Evolutionary conservation across 2,113 vertebrate species (phyloP).

Genomic region (Neotoma lepida): DNA sequence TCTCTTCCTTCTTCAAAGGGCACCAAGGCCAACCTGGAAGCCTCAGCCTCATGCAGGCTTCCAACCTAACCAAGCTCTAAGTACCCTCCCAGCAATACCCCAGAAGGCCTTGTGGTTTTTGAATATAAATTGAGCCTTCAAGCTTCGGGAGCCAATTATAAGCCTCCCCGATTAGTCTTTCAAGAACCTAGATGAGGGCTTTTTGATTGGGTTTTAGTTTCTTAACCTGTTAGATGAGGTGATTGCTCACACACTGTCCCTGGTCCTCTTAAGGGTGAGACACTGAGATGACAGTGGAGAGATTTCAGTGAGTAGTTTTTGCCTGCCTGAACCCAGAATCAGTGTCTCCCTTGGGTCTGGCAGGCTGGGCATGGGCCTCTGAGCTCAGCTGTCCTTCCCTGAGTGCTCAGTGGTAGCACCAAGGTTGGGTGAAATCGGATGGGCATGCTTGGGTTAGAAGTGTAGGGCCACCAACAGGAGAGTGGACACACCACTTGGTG

Average conservation of each 20-base stretch:
- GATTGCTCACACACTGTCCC: not conserved
- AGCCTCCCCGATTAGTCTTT: not conserved
- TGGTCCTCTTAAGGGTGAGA: not conserved
- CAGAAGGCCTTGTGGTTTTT: not conserved
- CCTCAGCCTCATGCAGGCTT: not conserved
- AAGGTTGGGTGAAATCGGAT: not conserved
- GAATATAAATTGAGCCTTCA: not conserved
- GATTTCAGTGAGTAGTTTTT: not conserved
- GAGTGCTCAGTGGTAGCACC: not conserved
- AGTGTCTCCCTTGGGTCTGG: no score
- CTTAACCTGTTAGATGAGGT: not conserved
- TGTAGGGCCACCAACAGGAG: not conserved
- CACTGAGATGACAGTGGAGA: rapidly evolving
- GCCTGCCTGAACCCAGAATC: not conserved
- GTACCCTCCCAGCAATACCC: no score
- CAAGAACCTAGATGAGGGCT: not conserved
- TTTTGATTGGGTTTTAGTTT: not conserved
- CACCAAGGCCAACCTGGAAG: not conserved
- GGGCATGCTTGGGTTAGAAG: not conserved
- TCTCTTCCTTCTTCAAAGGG: not conserved
- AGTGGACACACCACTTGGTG: rapidly evolving
- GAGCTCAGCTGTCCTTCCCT: not conserved
- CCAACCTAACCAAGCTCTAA: not conserved
- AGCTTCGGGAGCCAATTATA: not conserved
- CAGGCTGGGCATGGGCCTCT: not conserved